These are phyloP conservation scores for Idaea straminata DNA, from an alignment of 2,888 invertebrate species.

Conservation along the genomic window DNA sequence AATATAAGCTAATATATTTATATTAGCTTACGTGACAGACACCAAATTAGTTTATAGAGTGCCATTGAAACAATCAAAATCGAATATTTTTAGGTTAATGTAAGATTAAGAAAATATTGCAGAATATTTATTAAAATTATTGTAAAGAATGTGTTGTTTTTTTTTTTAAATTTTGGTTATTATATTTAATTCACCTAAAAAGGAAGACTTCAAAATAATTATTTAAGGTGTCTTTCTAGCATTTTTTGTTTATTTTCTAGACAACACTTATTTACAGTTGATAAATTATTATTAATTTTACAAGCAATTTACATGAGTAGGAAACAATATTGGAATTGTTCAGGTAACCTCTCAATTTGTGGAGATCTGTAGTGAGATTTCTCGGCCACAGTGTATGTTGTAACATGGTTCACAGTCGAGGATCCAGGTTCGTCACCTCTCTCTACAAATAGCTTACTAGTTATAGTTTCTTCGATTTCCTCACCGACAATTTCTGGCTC, in stretches of 20 bases:
- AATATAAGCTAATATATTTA: not conserved
- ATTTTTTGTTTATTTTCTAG: slow-evolving; percentile 14
- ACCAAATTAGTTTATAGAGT: slow-evolving; percentile 6
- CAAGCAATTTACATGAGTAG: slow-evolving; percentile 48
- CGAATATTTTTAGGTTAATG: slow-evolving; percentile 16
- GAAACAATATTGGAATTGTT: slow-evolving; percentile 71
- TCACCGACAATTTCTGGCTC: slow-evolving; percentile 65
- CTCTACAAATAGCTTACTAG: slow-evolving; percentile 61
- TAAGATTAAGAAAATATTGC: slow-evolving; percentile 43
- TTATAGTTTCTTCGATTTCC: slow-evolving; percentile 65
- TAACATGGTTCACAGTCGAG: slow-evolving; percentile 66
- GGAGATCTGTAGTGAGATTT: slow-evolving; percentile 66
- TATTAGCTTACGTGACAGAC: too few relatives aligned
- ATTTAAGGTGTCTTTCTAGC: not conserved
- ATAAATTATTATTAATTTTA: slow-evolving; percentile 6
- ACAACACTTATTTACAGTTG: slow-evolving; percentile 17
- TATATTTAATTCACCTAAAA: not conserved
- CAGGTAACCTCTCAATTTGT: slow-evolving; percentile 59
- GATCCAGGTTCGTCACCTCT: slow-evolving; percentile 61
- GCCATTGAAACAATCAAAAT: slow-evolving; percentile 9
- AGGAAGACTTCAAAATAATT: not conserved
- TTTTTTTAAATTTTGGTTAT: not conserved
- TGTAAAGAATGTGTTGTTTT: slow-evolving; percentile 30
- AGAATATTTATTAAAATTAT: slow-evolving; percentile 57
- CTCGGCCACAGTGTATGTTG: slow-evolving; percentile 65